Evolutionary conservation across 2,888 invertebrate genomes (phyloP).

Genomic region (Aphodius sticticus): DNA sequence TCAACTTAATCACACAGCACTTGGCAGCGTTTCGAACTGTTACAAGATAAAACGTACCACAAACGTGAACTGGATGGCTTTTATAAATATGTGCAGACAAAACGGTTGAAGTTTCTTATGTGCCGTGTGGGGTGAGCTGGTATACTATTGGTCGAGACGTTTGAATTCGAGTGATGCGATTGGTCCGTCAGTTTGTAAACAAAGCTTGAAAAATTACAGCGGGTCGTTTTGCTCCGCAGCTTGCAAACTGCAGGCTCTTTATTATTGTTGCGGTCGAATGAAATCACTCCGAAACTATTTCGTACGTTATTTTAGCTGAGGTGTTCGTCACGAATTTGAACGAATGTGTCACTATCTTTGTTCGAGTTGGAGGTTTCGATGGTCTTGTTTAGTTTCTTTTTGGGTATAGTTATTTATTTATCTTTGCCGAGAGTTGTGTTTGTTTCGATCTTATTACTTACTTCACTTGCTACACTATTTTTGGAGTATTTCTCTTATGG

Average conservation of each 20-base stretch:
- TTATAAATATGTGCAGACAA: conserved; percentile 4
- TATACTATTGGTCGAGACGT: not conserved
- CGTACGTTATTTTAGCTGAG: not conserved
- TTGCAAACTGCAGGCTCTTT: not conserved
- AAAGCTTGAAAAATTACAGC: not conserved
- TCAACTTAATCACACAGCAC: not conserved
- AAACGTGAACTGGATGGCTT: not conserved
- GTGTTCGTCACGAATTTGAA: not conserved
- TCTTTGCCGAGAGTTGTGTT: not conserved
- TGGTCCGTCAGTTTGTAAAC: not conserved
- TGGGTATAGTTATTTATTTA: not conserved
- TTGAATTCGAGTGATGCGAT: not conserved
- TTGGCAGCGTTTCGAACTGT: not conserved
- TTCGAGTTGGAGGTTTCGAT: not conserved
- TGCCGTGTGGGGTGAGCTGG: not conserved
- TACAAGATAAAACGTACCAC: not conserved
- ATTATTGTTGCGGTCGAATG: not conserved
- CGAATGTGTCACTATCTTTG: not conserved
- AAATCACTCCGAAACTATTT: not conserved
- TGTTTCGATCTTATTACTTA: not conserved
- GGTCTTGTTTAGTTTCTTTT: not conserved
- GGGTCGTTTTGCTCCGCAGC: not conserved
- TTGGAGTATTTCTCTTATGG: not conserved
- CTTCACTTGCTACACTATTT: not conserved
- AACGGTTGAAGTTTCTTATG: not conserved